phyloP scores from a whole-genome alignment of 2,797 vertebrate genomes.

The Prunella strophiata region DNA sequence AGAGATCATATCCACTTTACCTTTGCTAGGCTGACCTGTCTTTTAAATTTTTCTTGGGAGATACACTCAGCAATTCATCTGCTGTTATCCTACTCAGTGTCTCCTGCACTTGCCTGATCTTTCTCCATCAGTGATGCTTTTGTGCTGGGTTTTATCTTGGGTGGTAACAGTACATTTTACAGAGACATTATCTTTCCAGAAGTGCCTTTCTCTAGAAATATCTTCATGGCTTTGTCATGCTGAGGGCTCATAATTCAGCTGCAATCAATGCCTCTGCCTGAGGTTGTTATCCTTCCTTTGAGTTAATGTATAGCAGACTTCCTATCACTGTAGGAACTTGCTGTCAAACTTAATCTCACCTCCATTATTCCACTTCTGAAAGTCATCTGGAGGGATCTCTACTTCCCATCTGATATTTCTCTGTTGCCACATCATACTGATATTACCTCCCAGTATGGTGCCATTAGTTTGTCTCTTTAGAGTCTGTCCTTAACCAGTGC shows the following conservation, averaged over 20 bases:
- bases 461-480: not conserved
- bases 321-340: not conserved
- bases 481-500: not conserved
- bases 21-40: not conserved
- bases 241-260: conserved; percentile 28
- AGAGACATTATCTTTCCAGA: conserved; percentile 33
- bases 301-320: not conserved
- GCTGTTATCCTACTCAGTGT: not conserved
- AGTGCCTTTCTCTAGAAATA: conserved; percentile 35
- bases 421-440: not conserved
- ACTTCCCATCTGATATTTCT: not conserved
- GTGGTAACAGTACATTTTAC: not conserved
- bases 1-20: not conserved
- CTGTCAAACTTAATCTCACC: conserved; percentile 6
- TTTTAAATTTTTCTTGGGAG: not conserved
- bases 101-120: not conserved
- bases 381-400: not conserved
- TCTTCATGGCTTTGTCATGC: conserved; percentile 9
- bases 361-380: not conserved
- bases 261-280: not conserved
- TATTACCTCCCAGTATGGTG: not conserved
- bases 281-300: not conserved
- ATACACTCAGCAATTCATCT: not conserved
- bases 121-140: not conserved
- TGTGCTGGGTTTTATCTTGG: not conserved